These are phyloP conservation scores for Orchesella flavescens DNA, from an alignment of 2,888 invertebrate genomes.

Conservation along the genomic window DNA sequence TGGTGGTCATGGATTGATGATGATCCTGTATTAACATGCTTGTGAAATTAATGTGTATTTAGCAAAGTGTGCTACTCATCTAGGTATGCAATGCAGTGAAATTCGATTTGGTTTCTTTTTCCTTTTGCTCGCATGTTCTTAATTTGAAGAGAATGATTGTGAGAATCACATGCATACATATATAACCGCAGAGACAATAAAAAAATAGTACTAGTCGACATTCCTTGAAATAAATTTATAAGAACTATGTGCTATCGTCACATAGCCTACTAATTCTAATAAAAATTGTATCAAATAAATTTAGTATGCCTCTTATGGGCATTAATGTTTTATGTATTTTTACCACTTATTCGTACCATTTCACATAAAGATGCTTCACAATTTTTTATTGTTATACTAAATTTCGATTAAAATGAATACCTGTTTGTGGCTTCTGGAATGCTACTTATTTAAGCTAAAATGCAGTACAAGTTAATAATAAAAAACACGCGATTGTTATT, in stretches of 20 bases:
- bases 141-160: background rate
- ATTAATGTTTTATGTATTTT: too few relatives aligned
- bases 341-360: too few relatives aligned
- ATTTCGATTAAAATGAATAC: too few relatives aligned
- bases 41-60: background rate
- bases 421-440: too few relatives aligned
- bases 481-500: too few relatives aligned
- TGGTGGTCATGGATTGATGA: background rate
- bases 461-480: too few relatives aligned
- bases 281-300: too few relatives aligned
- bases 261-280: background rate
- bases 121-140: background rate
- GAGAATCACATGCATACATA: constrained; percentile 16
- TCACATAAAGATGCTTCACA: background rate
- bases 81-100: constrained; percentile 5
- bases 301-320: too few relatives aligned
- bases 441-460: too few relatives aligned
- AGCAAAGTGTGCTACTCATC: background rate
- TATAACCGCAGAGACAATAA: too few relatives aligned
- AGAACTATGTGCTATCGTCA: constrained; percentile 1
- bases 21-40: too few relatives aligned
- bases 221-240: background rate
- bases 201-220: too few relatives aligned
- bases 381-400: background rate
- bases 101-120: constrained; percentile 24